phyloP scores from a whole-genome alignment of 2,113 vertebrate genomes.

The Tachysurus fulvidraco region DNA sequence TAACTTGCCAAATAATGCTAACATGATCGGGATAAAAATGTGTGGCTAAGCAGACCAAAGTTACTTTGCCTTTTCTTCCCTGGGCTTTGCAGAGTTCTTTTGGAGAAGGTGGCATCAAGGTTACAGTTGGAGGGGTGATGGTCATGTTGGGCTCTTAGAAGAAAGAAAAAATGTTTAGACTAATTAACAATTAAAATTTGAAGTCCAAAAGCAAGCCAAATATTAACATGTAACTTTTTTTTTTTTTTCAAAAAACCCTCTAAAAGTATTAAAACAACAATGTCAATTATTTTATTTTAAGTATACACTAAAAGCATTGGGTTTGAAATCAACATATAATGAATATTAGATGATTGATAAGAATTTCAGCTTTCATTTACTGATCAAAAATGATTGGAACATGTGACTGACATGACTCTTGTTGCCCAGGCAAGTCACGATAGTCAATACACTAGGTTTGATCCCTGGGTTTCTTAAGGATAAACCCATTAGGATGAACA shows the following conservation, averaged over 20 bases:
- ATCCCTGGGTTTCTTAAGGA: not conserved
- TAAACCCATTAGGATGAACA: not conserved
- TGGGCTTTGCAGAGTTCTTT: slow-evolving; percentile 61
- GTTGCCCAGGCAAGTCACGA: not conserved
- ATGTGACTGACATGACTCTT: not conserved
- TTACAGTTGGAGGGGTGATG: slow-evolving; percentile 56
- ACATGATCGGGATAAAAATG: slow-evolving; percentile 88
- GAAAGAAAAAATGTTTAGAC: not conserved
- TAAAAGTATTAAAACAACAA: not conserved
- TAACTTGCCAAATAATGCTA: slow-evolving; percentile 74
- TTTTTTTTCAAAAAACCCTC: not conserved
- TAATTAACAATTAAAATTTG: not conserved
- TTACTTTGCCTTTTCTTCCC: slow-evolving; percentile 61
- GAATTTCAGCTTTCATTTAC: not conserved
- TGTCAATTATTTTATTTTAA: not conserved
- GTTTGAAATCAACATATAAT: not conserved
- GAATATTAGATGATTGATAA: not conserved
- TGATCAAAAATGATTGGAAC: not conserved
- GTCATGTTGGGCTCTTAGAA: fast-evolving
- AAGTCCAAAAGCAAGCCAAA: not conserved
- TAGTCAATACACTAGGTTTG: too few species aligned
- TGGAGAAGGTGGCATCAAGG: slow-evolving; percentile 72
- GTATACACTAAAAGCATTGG: not conserved
- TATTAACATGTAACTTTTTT: not conserved
- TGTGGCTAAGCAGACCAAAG: slow-evolving; percentile 80